Evolutionary conservation across 2,797 vertebrate species (phyloP), one percentile per base, ranked within the genome.

Genomic region (Argyrosomus regius): DNA sequence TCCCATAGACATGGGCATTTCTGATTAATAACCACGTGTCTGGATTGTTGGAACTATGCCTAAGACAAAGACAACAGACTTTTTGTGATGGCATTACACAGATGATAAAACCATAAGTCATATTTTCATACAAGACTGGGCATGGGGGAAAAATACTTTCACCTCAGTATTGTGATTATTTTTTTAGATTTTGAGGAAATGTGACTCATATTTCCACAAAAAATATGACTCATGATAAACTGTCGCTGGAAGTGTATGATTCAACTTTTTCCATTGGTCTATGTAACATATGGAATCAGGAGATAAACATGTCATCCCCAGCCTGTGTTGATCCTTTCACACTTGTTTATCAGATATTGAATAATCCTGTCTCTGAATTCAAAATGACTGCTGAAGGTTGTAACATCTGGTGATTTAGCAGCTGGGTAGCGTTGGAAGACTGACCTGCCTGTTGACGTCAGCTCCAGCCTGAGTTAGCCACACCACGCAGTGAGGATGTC

Each of bases 391-490:
- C 8, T 20, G 35, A 9, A 9, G 35, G 2, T 39, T 9, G 35
- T 35, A 35, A 10, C 5, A 9, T n/a, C 2, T 26, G 24, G 48
- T 22, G 16, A 10, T 20, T 49, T 3, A 18, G 12, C 13, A 43
- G 35, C 1, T 59, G 35, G 48, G 20, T 1, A 31, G 2, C 16
- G 28, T 6, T 41, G 14, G 17, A 20, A 31, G 28, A 86, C 91
- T 58, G 92, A 99, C 98, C 97, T 97, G 97, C 87, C 95, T 96
- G 95, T 98, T 97, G 94, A 98, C 93, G 88, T 98, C 96, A 57
- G 97, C 97, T 63, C 98, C 98, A 0, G 95, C 97, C 93, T 97
- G 97, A 68, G 97, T 96, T 88, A 99, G 93, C 98, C 98, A 99
- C 82, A 96, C 83, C 72, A 99, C 95, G 80, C 98, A 98, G 78